These are phyloP conservation scores for Scaptomyza polygonia DNA, from an alignment of 2,888 invertebrate species.

Conservation along the genomic window DNA sequence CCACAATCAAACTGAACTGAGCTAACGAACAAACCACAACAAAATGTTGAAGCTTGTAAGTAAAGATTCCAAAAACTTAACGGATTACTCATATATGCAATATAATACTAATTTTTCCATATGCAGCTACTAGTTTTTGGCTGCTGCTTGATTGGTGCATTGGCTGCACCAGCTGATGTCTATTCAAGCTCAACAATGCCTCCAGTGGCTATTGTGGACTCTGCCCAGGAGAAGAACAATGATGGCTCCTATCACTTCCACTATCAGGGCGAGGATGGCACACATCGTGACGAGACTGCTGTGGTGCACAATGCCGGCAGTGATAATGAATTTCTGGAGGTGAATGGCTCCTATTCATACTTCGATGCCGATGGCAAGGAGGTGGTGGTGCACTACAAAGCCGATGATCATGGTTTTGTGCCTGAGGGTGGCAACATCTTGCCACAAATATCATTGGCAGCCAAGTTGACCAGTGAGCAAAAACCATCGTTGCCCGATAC, in stretches of 20 bases:
- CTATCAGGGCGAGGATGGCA: conserved; percentile 81
- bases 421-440: conserved; percentile 81
- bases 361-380: conserved; percentile 80
- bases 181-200: conserved; percentile 13
- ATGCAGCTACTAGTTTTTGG: conserved; percentile 49
- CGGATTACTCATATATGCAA: conserved; percentile 4
- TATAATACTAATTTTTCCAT: neutral
- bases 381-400: conserved; percentile 81
- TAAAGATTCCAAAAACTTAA: conserved; percentile 10
- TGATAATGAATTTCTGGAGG: conserved; percentile 72
- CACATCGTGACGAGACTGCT: conserved; percentile 79
- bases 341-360: conserved; percentile 82
- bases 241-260: conserved; percentile 82
- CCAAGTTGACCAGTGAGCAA: conserved; percentile 71
- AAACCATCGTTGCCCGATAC: conserved; percentile 38
- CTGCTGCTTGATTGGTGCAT: conserved; percentile 44
- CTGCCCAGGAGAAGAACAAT: conserved; percentile 68
- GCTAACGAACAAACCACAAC: conserved; percentile 34
- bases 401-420: conserved; percentile 83
- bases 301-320: conserved; percentile 77
- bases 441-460: conserved; percentile 76
- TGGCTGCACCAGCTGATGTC: conserved; percentile 64
- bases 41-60: conserved; percentile 77
- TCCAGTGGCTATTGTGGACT: conserved; percentile 78
- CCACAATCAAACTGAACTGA: conserved; percentile 46